Conservation (phyloP, 2,888 invertebrate species). For the Lasioglossum oenotherae region DNA sequence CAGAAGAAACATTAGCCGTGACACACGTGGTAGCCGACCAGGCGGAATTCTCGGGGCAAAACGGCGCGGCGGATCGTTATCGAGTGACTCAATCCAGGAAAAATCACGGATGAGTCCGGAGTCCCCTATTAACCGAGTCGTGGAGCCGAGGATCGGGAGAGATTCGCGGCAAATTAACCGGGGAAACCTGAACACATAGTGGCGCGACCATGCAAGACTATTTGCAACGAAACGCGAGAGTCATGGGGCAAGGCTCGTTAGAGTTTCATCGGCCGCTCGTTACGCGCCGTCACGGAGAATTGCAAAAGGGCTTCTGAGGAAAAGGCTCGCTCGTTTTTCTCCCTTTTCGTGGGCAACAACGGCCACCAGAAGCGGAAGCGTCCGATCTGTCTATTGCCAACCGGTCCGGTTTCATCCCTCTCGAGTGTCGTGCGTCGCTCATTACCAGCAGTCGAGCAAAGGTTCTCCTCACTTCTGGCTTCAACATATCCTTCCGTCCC, state of each 20-base stretch:
- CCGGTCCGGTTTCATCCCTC: constrained; percentile 50
- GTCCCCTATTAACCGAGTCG: constrained; percentile 33
- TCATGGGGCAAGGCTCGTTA: constrained; percentile 69
- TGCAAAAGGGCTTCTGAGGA: constrained; percentile 54
- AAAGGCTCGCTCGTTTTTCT: constrained; percentile 60
- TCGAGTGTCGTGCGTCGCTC: constrained; percentile 68
- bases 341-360: constrained; percentile 35
- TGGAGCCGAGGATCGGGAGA: constrained; percentile 19
- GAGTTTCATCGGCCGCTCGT: constrained; percentile 71
- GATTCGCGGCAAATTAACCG: constrained; percentile 60
- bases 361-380: constrained; percentile 50
- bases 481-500: constrained; percentile 38
- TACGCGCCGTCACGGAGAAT: constrained; percentile 60
- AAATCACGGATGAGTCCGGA: constrained; percentile 35
- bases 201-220: constrained; percentile 36
- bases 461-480: constrained; percentile 59
- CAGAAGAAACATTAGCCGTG: no score
- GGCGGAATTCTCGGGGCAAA: constrained; percentile 11
- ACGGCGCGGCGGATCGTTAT: background rate
- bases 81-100: constrained; percentile 43
- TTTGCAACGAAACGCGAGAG: constrained; percentile 67
- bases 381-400: constrained; percentile 69
- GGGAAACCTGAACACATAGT: constrained; percentile 39
- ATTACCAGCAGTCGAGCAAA: constrained; percentile 69
- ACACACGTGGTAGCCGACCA: background rate